A percentile compares a stretch with the other conserved stretches of the same genome.
phyloP scores from a whole-genome alignment of 2,797 vertebrate genomes.

The Acanthopagrus latus region DNA sequence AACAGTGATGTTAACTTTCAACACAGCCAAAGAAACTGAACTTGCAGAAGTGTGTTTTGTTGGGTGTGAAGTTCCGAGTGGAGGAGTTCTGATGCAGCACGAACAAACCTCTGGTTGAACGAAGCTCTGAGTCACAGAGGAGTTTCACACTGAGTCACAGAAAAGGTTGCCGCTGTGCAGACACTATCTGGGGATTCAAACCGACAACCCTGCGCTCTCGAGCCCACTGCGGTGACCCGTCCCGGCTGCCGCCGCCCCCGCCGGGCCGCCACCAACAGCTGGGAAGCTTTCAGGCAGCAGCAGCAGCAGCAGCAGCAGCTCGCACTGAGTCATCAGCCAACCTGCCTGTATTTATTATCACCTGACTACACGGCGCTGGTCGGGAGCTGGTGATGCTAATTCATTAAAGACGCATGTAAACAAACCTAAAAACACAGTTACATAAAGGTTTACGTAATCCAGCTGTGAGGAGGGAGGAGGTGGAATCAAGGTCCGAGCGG shows the following conservation, averaged over 20 bases:
- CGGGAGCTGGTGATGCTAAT: constrained; percentile 14
- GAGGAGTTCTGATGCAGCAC: too few species aligned
- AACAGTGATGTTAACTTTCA: not conserved
- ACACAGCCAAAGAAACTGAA: not conserved
- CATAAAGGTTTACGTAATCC: constrained; percentile 8
- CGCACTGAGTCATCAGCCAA: constrained; percentile 27
- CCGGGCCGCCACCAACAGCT: constrained; percentile 3
- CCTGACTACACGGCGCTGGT: constrained; percentile 17
- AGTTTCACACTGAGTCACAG: constrained; percentile 40
- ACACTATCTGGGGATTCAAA: constrained; percentile 57
- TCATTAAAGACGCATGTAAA: constrained; percentile 20
- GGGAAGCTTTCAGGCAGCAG: constrained; percentile 29
- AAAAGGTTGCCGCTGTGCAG: constrained; percentile 32
- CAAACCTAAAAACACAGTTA: constrained; percentile 9
- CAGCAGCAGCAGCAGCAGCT: not conserved
- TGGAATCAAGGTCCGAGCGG: too few species aligned
- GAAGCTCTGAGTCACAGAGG: constrained; percentile 43
- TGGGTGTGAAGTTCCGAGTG: not conserved
- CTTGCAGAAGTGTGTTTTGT: not conserved
- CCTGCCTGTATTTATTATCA: constrained; percentile 35
- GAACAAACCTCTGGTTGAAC: constrained; percentile 17
- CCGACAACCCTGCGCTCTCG: constrained; percentile 36
- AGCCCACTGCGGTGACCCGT: constrained; percentile 28
- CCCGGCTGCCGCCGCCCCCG: constrained; percentile 16
- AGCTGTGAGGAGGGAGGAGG: not conserved